phyloP scores from a whole-genome alignment of 2,113 vertebrate species.

The Hyperoodon ampullatus region DNA sequence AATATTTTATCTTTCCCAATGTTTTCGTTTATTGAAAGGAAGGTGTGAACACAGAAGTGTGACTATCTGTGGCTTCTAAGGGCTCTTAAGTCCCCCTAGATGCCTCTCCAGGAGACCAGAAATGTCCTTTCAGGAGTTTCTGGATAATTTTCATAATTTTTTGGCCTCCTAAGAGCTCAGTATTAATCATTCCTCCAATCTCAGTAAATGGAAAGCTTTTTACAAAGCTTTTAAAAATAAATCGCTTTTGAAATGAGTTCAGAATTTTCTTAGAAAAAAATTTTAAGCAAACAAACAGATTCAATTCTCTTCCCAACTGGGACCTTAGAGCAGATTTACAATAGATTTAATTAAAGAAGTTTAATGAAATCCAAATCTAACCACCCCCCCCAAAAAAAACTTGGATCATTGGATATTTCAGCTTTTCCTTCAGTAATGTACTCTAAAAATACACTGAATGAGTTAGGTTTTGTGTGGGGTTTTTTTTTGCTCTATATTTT shows the following conservation, averaged over 20 bases:
- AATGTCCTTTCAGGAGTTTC: constrained; percentile 19
- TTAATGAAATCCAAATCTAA: constrained; percentile 78
- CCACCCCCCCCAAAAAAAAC: background rate
- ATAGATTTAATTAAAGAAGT: constrained; percentile 78
- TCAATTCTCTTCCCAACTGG: constrained; percentile 68
- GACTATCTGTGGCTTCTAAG: background rate
- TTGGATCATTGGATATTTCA: background rate
- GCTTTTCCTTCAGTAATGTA: constrained; percentile 51
- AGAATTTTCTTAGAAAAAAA: constrained; percentile 54
- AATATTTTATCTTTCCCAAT: constrained; percentile 77
- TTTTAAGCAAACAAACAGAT: constrained; percentile 78
- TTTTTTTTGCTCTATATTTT: constrained; percentile 13
- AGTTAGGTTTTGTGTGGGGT: background rate
- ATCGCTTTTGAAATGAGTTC: constrained; percentile 73
- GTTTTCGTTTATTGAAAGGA: constrained; percentile 58
- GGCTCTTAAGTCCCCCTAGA: background rate
- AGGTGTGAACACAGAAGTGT: constrained; percentile 43
- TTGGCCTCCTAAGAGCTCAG: background rate
- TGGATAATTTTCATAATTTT: constrained; percentile 25
- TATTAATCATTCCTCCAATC: background rate
- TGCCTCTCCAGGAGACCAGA: background rate
- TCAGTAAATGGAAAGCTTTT: constrained; percentile 46
- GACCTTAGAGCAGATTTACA: constrained; percentile 76
- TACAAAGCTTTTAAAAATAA: constrained; percentile 70
- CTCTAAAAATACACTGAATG: constrained; percentile 50